phyloP scores from a whole-genome alignment of 2,888 invertebrate genomes.

The Pandemis cinnamomeana region DNA sequence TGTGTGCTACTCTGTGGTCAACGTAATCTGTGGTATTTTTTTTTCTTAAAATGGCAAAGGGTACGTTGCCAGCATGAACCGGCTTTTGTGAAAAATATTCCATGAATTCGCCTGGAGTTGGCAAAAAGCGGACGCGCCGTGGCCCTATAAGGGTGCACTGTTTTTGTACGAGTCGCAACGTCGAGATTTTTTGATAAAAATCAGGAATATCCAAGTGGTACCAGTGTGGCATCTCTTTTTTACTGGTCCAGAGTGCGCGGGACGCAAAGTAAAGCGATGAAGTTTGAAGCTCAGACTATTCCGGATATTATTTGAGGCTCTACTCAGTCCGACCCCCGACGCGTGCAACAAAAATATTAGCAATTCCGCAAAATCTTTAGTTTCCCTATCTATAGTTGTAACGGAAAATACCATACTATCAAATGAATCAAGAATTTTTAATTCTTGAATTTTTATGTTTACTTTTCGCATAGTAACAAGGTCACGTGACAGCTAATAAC shows the following conservation, averaged over 20 bases:
- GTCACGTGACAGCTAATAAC: too few relatives aligned
- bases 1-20: too few relatives aligned
- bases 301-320: background rate
- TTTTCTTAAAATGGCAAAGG: too few relatives aligned
- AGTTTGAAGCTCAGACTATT: background rate
- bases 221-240: background rate
- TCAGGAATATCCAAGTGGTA: background rate
- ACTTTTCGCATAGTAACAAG: too few relatives aligned
- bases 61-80: background rate
- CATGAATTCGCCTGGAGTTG: background rate
- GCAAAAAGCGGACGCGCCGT: background rate
- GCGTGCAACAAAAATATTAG: too few relatives aligned
- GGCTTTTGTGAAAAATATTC: constrained; percentile 8
- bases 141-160: background rate
- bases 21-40: too few relatives aligned
- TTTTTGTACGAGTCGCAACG: constrained; percentile 6
- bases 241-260: background rate
- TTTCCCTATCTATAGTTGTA: too few relatives aligned
- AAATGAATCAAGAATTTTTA: too few relatives aligned
- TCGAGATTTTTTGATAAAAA: constrained; percentile 8
- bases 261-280: background rate
- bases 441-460: too few relatives aligned
- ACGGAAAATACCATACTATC: too few relatives aligned
- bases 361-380: too few relatives aligned
- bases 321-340: too few relatives aligned